phyloP scores from a whole-genome alignment of 2,888 invertebrate genomes.

The Drosophila lutescens region DNA sequence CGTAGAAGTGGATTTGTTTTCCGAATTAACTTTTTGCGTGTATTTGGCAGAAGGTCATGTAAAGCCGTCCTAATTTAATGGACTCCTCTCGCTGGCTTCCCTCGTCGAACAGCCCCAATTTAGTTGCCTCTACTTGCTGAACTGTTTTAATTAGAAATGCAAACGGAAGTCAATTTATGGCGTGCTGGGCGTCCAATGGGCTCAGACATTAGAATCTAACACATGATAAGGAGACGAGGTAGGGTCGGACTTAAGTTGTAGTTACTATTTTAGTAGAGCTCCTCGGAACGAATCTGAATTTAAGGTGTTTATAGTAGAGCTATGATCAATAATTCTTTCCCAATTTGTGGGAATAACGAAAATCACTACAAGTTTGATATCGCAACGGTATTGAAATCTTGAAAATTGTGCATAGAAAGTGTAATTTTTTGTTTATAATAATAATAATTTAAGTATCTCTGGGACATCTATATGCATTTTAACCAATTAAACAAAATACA shows the following conservation, averaged over 20 bases:
- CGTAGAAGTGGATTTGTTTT: slow-evolving; percentile 15
- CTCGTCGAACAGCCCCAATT: slow-evolving; percentile 18
- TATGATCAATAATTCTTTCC: not conserved
- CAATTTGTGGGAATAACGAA: too few relatives aligned
- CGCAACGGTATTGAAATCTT: too few relatives aligned
- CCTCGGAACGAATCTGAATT: too few relatives aligned
- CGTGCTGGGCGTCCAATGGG: slow-evolving; percentile 45
- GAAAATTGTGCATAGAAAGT: too few relatives aligned
- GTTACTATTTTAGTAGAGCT: not conserved
- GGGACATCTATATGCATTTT: not conserved
- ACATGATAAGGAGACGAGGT: slow-evolving; percentile 19
- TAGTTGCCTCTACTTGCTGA: slow-evolving; percentile 22
- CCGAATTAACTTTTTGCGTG: slow-evolving; percentile 11
- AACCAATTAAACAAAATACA: slow-evolving; percentile 1
- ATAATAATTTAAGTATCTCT: not conserved
- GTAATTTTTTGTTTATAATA: too few relatives aligned
- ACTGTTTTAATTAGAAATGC: slow-evolving; percentile 60
- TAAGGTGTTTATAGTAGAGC: not conserved
- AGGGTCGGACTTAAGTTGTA: not conserved
- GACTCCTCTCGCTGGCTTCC: slow-evolving; percentile 8
- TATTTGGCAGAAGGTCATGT: slow-evolving; percentile 35
- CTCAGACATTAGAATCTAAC: slow-evolving; percentile 11
- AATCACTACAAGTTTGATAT: too few relatives aligned
- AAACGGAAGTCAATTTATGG: slow-evolving; percentile 62
- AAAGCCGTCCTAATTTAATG: slow-evolving; percentile 5